Base-by-base conservation (phyloP, 2,888 invertebrate species). In the Spilarctia lutea region DNA sequence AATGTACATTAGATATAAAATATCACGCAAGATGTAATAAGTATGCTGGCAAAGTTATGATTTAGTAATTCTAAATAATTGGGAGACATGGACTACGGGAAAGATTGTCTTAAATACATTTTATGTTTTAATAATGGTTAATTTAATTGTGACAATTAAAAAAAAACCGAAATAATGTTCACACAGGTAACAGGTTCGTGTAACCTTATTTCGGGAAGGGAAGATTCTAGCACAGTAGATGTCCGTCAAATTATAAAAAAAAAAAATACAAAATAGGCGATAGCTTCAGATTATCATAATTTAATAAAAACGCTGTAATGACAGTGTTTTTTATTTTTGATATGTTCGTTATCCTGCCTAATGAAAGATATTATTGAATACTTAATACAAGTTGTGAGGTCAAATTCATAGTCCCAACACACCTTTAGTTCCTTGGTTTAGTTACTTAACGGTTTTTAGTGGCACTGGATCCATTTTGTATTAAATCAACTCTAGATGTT, bases 1-100 rank as follows among this genome's bases (percentile, higher is more conserved):
- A 85, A 75, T 81, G 81, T 80, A 81, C 81, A 83, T 85, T 86
- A 85, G 77, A 83, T 85, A 85, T 81, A 76, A 60, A 79, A 80
- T 83, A 81, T 79, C 85, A 80, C 72, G 67, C 73, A 68, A 83
- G 69, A 78, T 68, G 52, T 81, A 75, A 78, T 67, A 65, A 68
- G 76, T 76, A 75, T 76, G 63, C 24, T 76, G 78, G 72, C 39
- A 72, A 78, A 71, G 65, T 76, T 76, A 78, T 81, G 65, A 20
- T 33, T 65, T 56, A 67, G 27, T 72, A 30, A 42, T 56, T 30
- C 4, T 56, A 66, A 72, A 35, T 35, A 30, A 72, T 76, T 74
- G 71, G 71, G 81, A 76, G 75, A 75, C 76, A 81, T 33, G 13
- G 56, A 35, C 56, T 56, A 35, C 18, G 27, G 65, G 33, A 65